Conservation (phyloP, 2,113 vertebrate genomes). For the Triplophysa dalaica region DNA sequence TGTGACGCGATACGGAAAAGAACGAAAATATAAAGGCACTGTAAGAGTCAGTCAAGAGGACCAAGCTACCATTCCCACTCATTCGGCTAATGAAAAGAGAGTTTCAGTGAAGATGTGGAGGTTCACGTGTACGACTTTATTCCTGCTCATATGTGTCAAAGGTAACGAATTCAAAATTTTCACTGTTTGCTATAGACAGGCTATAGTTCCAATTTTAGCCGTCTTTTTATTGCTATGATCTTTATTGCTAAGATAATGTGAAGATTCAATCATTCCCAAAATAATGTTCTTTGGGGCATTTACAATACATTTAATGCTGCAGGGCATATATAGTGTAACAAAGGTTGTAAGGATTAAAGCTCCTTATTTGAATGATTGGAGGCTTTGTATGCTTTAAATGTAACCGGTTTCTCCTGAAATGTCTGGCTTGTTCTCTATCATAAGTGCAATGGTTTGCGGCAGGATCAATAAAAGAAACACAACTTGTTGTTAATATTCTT, state of each 20-base stretch:
- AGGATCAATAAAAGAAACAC: not conserved
- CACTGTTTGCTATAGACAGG: not conserved
- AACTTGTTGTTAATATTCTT: not conserved
- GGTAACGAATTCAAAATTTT: slow-evolving; percentile 18
- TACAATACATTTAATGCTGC: too few relatives aligned
- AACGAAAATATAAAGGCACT: not conserved
- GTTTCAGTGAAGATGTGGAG: slow-evolving; percentile 26
- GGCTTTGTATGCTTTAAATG: not conserved
- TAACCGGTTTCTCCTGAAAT: not conserved
- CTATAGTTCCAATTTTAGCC: too few relatives aligned
- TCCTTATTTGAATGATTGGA: not conserved
- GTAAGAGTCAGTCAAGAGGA: not conserved
- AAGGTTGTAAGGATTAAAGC: not conserved
- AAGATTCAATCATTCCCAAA: too few relatives aligned
- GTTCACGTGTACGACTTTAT: not conserved
- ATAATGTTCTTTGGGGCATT: too few relatives aligned
- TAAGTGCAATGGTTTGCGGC: not conserved
- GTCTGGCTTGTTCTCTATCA: not conserved
- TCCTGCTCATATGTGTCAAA: slow-evolving; percentile 9
- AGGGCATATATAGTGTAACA: too few relatives aligned
- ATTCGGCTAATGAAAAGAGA: not conserved
- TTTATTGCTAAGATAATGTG: too few relatives aligned
- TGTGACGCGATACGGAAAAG: not conserved
- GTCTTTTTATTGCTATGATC: too few relatives aligned
- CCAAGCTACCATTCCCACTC: not conserved